Evolutionary conservation across 1,140 invertebrate species (phyloP).

Genomic region (Drosophila persimilis): DNA sequence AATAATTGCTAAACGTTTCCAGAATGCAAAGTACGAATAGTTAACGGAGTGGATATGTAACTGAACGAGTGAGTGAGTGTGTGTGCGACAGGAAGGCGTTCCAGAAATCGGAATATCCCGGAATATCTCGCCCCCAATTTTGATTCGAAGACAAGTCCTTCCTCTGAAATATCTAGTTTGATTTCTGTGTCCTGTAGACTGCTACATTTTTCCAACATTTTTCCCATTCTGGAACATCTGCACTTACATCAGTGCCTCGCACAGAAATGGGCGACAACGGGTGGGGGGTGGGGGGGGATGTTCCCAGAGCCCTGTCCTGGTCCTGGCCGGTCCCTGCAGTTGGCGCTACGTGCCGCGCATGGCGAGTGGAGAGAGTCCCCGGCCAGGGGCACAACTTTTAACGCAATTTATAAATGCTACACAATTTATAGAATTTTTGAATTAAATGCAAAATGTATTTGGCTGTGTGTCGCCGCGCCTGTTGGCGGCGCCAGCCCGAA

Average conservation of each 20-base stretch:
- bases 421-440: conserved; percentile 79
- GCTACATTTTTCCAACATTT: too few relatives aligned
- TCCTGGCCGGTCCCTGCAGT: conserved; percentile 18
- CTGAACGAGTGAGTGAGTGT: background rate
- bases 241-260: conserved; percentile 6
- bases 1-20: conserved; percentile 74
- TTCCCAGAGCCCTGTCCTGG: background rate
- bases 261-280: conserved; percentile 59
- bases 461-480: conserved; percentile 18
- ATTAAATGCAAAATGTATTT: conserved; percentile 62
- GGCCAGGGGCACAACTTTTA: conserved; percentile 66
- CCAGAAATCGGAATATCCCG: background rate
- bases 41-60: conserved; percentile 32
- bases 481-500: conserved; percentile 45
- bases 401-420: conserved; percentile 76
- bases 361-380: conserved; percentile 47
- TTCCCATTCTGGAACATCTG: background rate
- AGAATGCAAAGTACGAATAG: conserved; percentile 61
- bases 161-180: background rate
- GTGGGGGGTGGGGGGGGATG: conserved; percentile 3
- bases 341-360: conserved; percentile 65
- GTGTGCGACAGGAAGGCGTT: conserved; percentile 23
- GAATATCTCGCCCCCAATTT: too few relatives aligned
- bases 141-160: too few relatives aligned
- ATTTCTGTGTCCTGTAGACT: too few relatives aligned